Evolutionary conservation across 2,888 invertebrate species (phyloP).

Genomic region (Drosophila neonasuta): DNA sequence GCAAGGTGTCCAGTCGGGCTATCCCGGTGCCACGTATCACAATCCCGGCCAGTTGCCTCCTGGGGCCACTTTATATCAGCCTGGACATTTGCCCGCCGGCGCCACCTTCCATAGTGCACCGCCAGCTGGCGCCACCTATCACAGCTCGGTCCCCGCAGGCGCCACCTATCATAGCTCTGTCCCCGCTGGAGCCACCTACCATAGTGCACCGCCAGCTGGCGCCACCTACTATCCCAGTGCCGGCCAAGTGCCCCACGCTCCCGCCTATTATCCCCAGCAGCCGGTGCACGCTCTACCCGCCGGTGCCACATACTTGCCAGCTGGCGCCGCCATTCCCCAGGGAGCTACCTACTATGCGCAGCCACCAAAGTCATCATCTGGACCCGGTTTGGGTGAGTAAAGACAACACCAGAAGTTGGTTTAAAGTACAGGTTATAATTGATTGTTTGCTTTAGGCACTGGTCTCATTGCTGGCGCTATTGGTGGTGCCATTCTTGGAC

Average conservation of each 20-base stretch:
- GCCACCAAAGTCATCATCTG: slow-evolving; percentile 75
- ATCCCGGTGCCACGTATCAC: slow-evolving; percentile 74
- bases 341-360: slow-evolving; percentile 77
- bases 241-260: slow-evolving; percentile 66
- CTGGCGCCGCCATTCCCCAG: slow-evolving; percentile 59
- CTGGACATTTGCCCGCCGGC: slow-evolving; percentile 69
- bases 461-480: slow-evolving; percentile 80
- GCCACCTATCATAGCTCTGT: slow-evolving; percentile 60
- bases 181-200: slow-evolving; percentile 66
- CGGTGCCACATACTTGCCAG: slow-evolving; percentile 72
- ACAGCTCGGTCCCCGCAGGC: slow-evolving; percentile 50
- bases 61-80: slow-evolving; percentile 73
- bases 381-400: slow-evolving; percentile 78
- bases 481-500: slow-evolving; percentile 80
- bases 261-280: slow-evolving; percentile 67
- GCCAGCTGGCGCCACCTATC: slow-evolving; percentile 63
- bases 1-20: slow-evolving; percentile 76
- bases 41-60: slow-evolving; percentile 57
- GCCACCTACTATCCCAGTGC: slow-evolving; percentile 66
- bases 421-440: background rate
- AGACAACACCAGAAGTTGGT: background rate
- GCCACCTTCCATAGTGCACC: slow-evolving; percentile 62
- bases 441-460: slow-evolving; percentile 67
- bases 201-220: slow-evolving; percentile 60
- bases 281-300: slow-evolving; percentile 67